A percentile compares a stretch with the other conserved stretches of the same genome.
Conservation (phyloP, 1,140 invertebrate species). For the Acromyrmex echinatior region DNA sequence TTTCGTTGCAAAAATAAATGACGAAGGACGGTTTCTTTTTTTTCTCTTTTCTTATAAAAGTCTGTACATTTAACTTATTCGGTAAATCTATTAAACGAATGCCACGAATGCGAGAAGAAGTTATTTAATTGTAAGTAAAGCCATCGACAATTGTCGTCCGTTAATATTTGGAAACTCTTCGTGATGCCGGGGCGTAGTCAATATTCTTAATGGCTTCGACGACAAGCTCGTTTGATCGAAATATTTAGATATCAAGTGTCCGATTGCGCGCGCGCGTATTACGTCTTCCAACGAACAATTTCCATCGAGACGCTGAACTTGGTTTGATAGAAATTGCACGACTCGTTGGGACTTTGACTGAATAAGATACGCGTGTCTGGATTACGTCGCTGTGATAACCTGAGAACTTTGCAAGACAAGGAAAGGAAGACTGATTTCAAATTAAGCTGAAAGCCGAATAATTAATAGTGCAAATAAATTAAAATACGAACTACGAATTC, state of each 20-base stretch:
- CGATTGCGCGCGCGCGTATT: background rate
- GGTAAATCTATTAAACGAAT: slow-evolving; percentile 3
- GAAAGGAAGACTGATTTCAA: background rate
- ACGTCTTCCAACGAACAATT: slow-evolving; percentile 20
- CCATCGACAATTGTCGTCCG: background rate
- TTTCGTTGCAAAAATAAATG: background rate
- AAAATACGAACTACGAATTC: slow-evolving; percentile 10
- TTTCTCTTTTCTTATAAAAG: no score
- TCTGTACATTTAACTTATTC: background rate
- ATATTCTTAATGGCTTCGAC: slow-evolving; percentile 42
- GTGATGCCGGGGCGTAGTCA: slow-evolving; percentile 17
- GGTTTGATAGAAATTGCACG: slow-evolving; percentile 18
- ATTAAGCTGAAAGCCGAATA: slow-evolving; percentile 23
- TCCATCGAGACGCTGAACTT: slow-evolving; percentile 55
- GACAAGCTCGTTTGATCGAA: slow-evolving; percentile 21
- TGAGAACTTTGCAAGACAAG: background rate
- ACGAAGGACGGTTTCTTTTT: no score
- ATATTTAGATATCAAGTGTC: slow-evolving; percentile 7
- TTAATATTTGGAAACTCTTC: slow-evolving; percentile 31
- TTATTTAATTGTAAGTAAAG: background rate
- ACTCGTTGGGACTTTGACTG: background rate
- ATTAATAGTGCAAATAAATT: slow-evolving; percentile 48
- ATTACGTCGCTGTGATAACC: background rate
- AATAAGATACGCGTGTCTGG: slow-evolving; percentile 15
- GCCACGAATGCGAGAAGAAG: background rate